These are phyloP conservation scores for Elegia similella DNA, from an alignment of 2,888 invertebrate genomes.

Conservation along the genomic window DNA sequence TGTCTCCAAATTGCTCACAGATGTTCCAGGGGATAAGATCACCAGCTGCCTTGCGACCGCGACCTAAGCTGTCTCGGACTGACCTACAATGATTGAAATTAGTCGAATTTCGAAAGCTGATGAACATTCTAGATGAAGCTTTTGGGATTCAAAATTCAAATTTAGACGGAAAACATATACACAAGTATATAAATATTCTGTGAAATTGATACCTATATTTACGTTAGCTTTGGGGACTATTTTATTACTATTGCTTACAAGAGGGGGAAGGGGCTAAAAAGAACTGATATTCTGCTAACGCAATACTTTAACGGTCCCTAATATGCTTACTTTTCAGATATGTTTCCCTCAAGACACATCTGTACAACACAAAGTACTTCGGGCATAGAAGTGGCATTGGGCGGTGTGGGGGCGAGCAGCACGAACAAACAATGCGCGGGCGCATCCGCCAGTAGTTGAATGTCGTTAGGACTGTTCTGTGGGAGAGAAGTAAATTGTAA, in stretches of 20 bases:
- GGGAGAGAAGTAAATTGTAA: slow-evolving; percentile 18
- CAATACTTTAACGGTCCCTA: no score
- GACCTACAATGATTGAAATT: slow-evolving; percentile 68
- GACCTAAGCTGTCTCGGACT: slow-evolving; percentile 89
- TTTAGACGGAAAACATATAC: no score
- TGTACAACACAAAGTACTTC: slow-evolving; percentile 97
- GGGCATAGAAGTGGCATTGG: slow-evolving; percentile 87
- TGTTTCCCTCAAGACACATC: slow-evolving; percentile 88
- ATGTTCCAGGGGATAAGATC: slow-evolving; percentile 99
- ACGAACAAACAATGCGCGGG: slow-evolving; percentile 99
- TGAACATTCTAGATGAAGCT: no score
- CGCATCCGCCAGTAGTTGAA: slow-evolving; percentile 99
- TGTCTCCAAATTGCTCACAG: slow-evolving; percentile 97
- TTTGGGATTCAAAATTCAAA: no score
- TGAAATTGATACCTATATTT: no score
- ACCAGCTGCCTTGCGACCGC: slow-evolving; percentile 95
- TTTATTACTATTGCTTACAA: no score
- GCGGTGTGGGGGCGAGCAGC: slow-evolving; percentile 89
- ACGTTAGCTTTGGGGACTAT: no score
- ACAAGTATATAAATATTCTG: no score
- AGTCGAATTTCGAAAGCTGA: background rate
- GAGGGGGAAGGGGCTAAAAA: no score
- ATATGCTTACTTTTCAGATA: slow-evolving; percentile 81
- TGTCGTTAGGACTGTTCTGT: slow-evolving; percentile 98
- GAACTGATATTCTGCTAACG: no score